Conservation (phyloP, 2,797 vertebrate genomes). For the Pseudomugil tenellus region DNA sequence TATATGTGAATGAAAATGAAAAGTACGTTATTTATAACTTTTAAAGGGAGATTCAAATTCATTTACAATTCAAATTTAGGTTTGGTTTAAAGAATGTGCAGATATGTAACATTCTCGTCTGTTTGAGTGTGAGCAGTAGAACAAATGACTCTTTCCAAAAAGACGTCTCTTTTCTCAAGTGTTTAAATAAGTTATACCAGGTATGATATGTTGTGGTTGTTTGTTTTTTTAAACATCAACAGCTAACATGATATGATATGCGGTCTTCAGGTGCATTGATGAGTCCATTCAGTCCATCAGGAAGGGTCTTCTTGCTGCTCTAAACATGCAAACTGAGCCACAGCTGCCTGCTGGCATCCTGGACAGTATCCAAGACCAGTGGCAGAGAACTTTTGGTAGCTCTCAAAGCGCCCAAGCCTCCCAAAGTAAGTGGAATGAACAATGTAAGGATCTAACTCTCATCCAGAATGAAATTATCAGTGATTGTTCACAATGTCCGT, state of each 20-base stretch:
- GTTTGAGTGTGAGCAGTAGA: no score
- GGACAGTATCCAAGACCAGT: slow-evolving; percentile 62
- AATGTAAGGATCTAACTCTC: background rate
- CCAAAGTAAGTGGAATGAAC: slow-evolving; percentile 28
- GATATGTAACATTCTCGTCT: slow-evolving; percentile 29
- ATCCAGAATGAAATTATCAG: background rate
- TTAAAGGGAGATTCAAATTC: no score
- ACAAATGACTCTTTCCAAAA: background rate
- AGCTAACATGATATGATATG: background rate
- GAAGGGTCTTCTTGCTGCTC: slow-evolving; percentile 68
- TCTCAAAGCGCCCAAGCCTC: slow-evolving; percentile 5
- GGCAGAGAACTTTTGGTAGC: slow-evolving; percentile 51
- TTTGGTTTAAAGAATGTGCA: background rate
- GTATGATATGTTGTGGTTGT: background rate
- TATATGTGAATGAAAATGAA: no score
- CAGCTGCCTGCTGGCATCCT: slow-evolving; percentile 56
- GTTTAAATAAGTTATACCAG: background rate
- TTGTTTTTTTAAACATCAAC: background rate
- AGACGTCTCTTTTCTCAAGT: background rate
- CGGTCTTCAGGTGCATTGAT: slow-evolving; percentile 63
- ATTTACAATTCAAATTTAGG: no score
- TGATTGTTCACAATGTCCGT: background rate
- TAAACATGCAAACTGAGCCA: slow-evolving; percentile 78
- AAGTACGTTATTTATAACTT: no score
- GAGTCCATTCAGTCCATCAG: slow-evolving; percentile 64